Conservation (phyloP, 2,888 invertebrate species). For the Caenorhabditis angaria region DNA sequence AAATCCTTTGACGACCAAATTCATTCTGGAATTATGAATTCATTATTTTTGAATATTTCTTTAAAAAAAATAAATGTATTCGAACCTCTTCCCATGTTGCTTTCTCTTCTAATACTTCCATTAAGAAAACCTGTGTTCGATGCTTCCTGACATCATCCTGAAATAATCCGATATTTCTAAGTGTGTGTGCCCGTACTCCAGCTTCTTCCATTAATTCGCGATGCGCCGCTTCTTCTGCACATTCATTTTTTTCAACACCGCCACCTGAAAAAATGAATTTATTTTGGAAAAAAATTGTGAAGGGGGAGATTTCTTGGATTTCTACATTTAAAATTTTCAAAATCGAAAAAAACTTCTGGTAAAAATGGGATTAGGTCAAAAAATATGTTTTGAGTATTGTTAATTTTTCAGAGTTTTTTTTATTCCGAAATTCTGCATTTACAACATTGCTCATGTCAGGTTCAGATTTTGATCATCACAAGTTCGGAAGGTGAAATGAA, state of each 20-base stretch:
- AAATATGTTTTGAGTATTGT: too few relatives aligned
- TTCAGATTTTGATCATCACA: too few relatives aligned
- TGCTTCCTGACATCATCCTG: slow-evolving; percentile 76
- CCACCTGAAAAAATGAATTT: slow-evolving; percentile 78
- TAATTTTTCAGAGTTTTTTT: too few relatives aligned
- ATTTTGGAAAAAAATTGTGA: slow-evolving; percentile 4
- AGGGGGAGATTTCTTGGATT: too few relatives aligned
- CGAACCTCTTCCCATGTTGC: slow-evolving; percentile 64
- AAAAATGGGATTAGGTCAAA: too few relatives aligned
- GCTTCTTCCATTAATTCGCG: slow-evolving; percentile 95
- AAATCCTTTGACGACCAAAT: slow-evolving; percentile 60
- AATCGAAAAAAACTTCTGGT: too few relatives aligned
- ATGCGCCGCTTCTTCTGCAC: slow-evolving; percentile 87
- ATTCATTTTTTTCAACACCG: slow-evolving; percentile 89
- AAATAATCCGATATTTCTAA: slow-evolving; percentile 89
- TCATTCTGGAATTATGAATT: slow-evolving; percentile 23
- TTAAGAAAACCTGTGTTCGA: slow-evolving; percentile 63
- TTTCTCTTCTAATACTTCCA: slow-evolving; percentile 60
- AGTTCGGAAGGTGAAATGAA: too few relatives aligned
- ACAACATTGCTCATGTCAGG: too few relatives aligned
- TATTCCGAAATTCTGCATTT: too few relatives aligned
- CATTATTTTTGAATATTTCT: slow-evolving; percentile 10
- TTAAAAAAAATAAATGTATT: background rate
- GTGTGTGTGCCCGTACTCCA: slow-evolving; percentile 89
- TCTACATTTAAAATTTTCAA: too few relatives aligned